Evolutionary conservation across 1,140 invertebrate species (phyloP), one percentile per base, ranked within the genome.

Genomic region (Drosophila mayri): DNA sequence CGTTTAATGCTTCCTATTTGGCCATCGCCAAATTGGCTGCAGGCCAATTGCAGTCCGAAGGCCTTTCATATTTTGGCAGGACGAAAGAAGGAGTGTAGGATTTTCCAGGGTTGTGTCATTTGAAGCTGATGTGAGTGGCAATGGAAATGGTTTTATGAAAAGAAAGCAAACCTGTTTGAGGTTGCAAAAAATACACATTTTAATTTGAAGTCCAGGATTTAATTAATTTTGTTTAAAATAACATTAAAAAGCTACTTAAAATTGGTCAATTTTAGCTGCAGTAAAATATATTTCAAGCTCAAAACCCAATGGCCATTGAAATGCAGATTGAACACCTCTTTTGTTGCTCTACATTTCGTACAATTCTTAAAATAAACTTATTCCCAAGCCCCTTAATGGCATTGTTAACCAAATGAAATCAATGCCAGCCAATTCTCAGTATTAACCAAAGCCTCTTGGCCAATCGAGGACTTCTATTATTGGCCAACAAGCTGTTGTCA

Each of bases 31-130:
- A 43, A 46, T 66, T 52, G 50, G 67, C 76, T 74, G 44, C 68
- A 47, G 76, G 61, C 55, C 47, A 79, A 54, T 44, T 72, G 66
- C 67, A 78, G 14, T 49, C 10, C 12, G 11, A 70, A 58, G 40
- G 64, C 12, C 10, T 63, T 47, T 47, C 59, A 63, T 14, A 47
- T n/a, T 47, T 20, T 16, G 62, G 25, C 50, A 68, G n/a, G 16
- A n/a, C 1, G 22, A 52, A n/a, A 44, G 52, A 22, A 49, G 22
- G 10, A 59, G 47, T 25, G 28, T 52, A 55, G 41, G 46, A 46
- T 25, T 67, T 25, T n/a, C 14, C 28, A 20, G 66, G 20, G 32
- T 9, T 68, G 37, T 68, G 66, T 20, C 37, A 67, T 22, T 25
- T 43, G 22, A 68, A 67, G 40, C 30, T 35, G 28, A 20, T 35